phyloP scores from a whole-genome alignment of 1,140 invertebrate species.

The Bombus affinis region DNA sequence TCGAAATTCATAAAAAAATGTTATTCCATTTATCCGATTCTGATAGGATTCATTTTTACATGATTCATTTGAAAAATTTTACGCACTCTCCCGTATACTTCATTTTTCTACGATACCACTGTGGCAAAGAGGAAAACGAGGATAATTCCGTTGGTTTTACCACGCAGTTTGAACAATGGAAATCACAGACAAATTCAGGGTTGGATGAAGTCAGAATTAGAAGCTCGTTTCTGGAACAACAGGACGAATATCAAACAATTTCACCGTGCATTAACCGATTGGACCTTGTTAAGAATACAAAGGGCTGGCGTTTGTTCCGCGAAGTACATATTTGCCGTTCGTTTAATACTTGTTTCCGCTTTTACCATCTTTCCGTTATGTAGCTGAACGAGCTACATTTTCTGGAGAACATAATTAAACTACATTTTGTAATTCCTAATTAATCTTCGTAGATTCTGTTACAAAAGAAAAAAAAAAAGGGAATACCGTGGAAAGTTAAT shows the following conservation, averaged over 20 bases:
- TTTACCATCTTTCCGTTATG: neutral
- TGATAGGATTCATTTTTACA: neutral
- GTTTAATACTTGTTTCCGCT: neutral
- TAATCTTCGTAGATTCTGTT: neutral
- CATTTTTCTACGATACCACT: neutral
- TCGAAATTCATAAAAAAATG: neutral
- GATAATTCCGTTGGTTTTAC: neutral
- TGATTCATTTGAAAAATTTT: neutral
- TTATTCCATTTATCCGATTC: neutral
- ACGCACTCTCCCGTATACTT: neutral
- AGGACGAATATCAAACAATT: constrained; percentile 20
- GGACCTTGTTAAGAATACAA: constrained; percentile 16
- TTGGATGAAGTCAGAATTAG: neutral
- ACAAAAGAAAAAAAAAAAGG: too few species aligned
- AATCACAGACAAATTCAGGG: neutral
- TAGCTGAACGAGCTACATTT: neutral
- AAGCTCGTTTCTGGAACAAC: neutral
- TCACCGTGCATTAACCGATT: constrained; percentile 26
- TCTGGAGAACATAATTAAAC: neutral
- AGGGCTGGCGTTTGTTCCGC: neutral
- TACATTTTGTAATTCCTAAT: neutral
- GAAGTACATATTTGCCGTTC: constrained; percentile 21
- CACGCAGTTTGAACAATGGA: neutral
- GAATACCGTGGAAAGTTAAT: neutral
- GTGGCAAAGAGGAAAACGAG: neutral